Evolutionary conservation across 2,797 vertebrate genomes (phyloP), one percentile per base, ranked within the genome.

Genomic region (Galago senegalensis): DNA sequence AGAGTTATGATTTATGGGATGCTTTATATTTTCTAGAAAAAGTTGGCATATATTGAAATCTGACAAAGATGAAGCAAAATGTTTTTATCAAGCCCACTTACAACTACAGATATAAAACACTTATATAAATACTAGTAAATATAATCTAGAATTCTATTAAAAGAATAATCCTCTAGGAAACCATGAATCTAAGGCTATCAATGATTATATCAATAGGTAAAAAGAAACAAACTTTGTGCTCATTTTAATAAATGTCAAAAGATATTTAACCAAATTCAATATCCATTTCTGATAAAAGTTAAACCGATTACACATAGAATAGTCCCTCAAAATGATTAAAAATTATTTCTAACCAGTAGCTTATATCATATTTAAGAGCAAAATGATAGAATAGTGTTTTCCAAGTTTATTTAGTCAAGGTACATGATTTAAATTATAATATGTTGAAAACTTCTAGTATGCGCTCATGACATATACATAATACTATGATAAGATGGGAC

Each of bases 361-460:
- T 97, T 97, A 97, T 93, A 91, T 98, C 95, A 97, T 97, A 81
- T 86, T 97, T 97, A 96, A 97, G 92, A 97, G 96, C 77, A 94
- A 95, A 95, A 95, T 80, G 93, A 60, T 92, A 92, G 82, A 91
- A 46, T 18, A 84, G 61, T 69, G 34, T 84, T 97, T 93, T 87
- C 81, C 67, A 96, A 93, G 93, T 89, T 89, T 83, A 89, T 87
- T 96, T 96, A 95, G 63, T 97, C 56, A 94, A 94, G 56, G 61
- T 94, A 89, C 87, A 87, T 97, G 94, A 97, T 76, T 96, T 85
- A 95, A 96, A 96, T 97, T n/a, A 94, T 60, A 91, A 97, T 96
- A 75, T 72, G 86, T 23, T 70, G 56, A 89, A 92, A 80, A 76
- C 72, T 79, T 75, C 67, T 25, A 92, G 69, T 82, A 86, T 61